A percentile compares a stretch with the other conserved stretches of the same genome.
phyloP scores from a whole-genome alignment of 2,113 vertebrate genomes.

The Catharus minimus region DNA sequence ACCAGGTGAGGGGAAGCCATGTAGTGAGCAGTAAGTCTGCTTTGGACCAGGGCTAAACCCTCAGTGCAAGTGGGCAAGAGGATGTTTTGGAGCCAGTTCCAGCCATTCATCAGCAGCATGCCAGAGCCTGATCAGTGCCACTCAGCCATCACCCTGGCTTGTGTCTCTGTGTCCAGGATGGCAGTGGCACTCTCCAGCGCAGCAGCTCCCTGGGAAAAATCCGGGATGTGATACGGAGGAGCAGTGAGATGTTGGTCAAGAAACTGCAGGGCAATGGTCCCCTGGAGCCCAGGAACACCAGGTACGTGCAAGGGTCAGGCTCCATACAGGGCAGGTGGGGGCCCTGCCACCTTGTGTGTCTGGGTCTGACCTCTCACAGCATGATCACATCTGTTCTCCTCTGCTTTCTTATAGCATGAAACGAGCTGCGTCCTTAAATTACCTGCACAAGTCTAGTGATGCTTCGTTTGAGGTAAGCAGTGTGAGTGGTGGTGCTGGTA shows the following conservation, averaged over 20 bases:
- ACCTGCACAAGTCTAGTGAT: slow-evolving; percentile 86
- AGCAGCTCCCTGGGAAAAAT: slow-evolving; percentile 93
- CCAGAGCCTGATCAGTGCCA: neutral
- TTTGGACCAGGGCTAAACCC: neutral
- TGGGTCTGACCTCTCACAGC: neutral
- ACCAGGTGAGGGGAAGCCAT: neutral
- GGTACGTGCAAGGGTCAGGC: slow-evolving; percentile 21
- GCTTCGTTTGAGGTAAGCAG: slow-evolving; percentile 85
- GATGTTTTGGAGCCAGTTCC: neutral
- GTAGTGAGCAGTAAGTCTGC: neutral
- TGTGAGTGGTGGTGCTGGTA: rapidly evolving
- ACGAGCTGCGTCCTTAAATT: slow-evolving; percentile 90
- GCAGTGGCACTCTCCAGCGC: slow-evolving; percentile 87
- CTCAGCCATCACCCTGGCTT: neutral
- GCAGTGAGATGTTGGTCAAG: slow-evolving; percentile 96
- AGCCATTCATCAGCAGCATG: neutral
- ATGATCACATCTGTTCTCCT: neutral
- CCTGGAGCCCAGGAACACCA: slow-evolving; percentile 81
- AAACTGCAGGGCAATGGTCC: slow-evolving; percentile 91
- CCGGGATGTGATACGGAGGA: slow-evolving; percentile 89
- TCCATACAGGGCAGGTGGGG: rapidly evolving
- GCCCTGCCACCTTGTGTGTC: neutral
- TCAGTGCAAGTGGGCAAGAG: neutral
- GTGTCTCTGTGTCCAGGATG: slow-evolving; percentile 83
- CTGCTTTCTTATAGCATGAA: slow-evolving; percentile 85